Conservation (phyloP, 2,797 vertebrate species). For the Poeciliopsis turneri region DNA sequence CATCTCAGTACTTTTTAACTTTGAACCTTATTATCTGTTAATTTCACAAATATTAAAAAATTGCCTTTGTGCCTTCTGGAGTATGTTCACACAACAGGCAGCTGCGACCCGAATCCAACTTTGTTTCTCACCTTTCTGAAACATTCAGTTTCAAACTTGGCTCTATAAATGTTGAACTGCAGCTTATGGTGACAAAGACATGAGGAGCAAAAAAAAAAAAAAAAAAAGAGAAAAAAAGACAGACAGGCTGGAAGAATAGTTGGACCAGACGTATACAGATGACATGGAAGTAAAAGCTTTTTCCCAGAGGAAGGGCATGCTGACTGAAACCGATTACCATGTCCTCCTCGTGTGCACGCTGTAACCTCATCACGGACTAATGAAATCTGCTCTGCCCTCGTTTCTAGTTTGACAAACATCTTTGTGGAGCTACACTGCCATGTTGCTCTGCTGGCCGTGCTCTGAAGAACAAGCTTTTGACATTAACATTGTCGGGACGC, state of each 20-base stretch:
- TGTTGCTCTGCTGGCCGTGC: constrained; percentile 61
- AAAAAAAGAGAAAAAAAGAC: too few relatives aligned
- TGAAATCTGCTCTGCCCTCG: constrained; percentile 64
- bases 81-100: background rate
- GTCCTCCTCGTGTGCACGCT: constrained; percentile 47
- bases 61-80: background rate
- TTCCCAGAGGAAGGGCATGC: constrained; percentile 28
- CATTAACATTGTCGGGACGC: constrained; percentile 73
- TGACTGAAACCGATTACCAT: constrained; percentile 55
- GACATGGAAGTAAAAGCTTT: constrained; percentile 57
- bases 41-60: background rate
- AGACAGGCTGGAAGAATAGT: constrained; percentile 49
- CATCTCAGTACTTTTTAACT: background rate
- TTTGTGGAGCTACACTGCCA: constrained; percentile 60
- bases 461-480: constrained; percentile 76
- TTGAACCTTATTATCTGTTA: background rate
- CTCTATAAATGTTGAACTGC: background rate
- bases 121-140: background rate
- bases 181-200: background rate
- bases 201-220: constrained; percentile 13
- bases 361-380: constrained; percentile 65
- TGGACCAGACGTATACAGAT: constrained; percentile 63
- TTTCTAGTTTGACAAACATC: constrained; percentile 63
- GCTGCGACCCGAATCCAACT: background rate
- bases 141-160: background rate